Conservation (phyloP, 2,888 invertebrate genomes). For the Elgonia sp. region DNA sequence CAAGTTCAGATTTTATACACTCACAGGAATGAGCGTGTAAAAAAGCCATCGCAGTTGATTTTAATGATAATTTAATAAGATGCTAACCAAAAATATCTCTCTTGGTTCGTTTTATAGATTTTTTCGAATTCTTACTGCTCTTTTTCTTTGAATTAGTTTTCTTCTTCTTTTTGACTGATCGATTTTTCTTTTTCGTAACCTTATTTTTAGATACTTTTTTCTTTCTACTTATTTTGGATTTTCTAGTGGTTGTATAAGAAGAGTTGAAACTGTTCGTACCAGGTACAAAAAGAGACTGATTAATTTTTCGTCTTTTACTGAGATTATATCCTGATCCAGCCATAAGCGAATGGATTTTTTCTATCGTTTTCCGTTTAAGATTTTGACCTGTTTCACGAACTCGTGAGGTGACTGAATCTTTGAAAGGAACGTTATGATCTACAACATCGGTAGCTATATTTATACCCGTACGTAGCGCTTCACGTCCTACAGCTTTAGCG, state of each 20-base stretch:
- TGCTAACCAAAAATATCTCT: conserved; percentile 6
- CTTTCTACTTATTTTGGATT: background rate
- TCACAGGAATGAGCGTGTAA: conserved; percentile 36
- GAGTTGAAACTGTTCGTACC: background rate
- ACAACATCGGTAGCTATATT: conserved; percentile 11
- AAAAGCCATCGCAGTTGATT: conserved; percentile 25
- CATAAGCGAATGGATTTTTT: conserved; percentile 40
- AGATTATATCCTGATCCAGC: conserved; percentile 37
- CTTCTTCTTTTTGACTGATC: background rate
- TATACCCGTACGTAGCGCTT: conserved; percentile 3
- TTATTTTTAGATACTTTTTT: background rate
- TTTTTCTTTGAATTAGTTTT: conserved; percentile 3
- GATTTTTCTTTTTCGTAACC: background rate
- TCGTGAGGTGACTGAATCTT: background rate
- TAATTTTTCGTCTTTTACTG: background rate
- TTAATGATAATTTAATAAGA: no score
- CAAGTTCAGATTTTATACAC: conserved; percentile 61
- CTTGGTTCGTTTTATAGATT: background rate
- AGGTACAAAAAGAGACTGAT: conserved; percentile 1
- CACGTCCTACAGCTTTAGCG: conserved; percentile 6
- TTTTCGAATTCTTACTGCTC: background rate
- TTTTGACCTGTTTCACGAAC: background rate
- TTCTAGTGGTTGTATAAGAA: background rate
- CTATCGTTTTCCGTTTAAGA: conserved; percentile 24
- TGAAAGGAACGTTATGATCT: background rate